A percentile compares a stretch with the other conserved stretches of the same genome.
phyloP scores from a whole-genome alignment of 2,797 vertebrate species.

The Anguilla obscura region DNA sequence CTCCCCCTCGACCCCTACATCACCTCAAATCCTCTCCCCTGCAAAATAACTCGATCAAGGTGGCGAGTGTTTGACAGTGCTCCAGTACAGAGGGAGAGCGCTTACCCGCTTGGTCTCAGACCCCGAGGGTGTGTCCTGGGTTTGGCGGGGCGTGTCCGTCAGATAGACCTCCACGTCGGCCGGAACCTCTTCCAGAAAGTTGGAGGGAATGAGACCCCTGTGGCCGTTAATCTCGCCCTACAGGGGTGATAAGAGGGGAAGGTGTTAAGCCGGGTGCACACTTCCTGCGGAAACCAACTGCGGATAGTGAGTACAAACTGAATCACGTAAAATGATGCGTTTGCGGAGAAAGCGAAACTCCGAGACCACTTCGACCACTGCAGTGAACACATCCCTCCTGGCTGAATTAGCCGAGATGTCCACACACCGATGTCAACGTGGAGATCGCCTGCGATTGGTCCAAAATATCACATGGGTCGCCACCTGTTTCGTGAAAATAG shows the following conservation, averaged over 20 bases:
- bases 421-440: too few species aligned
- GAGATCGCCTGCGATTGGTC: too few species aligned
- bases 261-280: too few species aligned
- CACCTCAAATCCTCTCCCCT: not conserved
- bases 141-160: constrained; percentile 80
- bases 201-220: constrained; percentile 93
- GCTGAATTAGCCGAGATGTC: too few species aligned
- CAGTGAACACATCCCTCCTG: too few species aligned
- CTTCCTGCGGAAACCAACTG: not conserved
- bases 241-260: not conserved
- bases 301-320: not conserved
- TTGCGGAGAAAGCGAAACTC: too few species aligned
- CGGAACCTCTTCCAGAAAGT: constrained; percentile 99
- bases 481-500: too few species aligned
- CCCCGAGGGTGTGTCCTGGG: constrained; percentile 73
- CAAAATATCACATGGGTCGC: too few species aligned
- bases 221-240: constrained; percentile 96
- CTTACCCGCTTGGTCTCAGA: constrained; percentile 95
- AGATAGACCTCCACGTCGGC: constrained; percentile 96
- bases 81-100: constrained; percentile 61
- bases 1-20: not conserved
- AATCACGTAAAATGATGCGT: too few species aligned
- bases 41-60: too few species aligned
- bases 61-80: not conserved
- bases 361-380: too few species aligned